Conservation (phyloP, 2,888 invertebrate genomes). For the Lithophane ornitopus region DNA sequence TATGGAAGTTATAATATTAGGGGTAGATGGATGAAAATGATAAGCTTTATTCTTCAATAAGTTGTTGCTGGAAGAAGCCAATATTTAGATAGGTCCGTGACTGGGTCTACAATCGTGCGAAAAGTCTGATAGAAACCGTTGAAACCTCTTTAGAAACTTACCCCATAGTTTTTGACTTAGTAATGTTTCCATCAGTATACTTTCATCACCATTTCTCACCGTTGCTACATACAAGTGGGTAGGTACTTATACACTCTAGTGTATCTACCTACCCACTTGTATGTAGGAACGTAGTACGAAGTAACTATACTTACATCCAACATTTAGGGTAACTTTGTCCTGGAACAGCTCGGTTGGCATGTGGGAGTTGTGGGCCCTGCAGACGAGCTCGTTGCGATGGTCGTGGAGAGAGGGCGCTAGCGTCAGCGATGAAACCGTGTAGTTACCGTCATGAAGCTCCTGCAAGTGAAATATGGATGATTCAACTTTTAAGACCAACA, state of each 20-base stretch:
- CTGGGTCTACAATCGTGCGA: not conserved
- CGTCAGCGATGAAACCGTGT: constrained; percentile 84
- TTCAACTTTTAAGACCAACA: not conserved
- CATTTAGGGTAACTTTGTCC: constrained; percentile 79
- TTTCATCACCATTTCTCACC: not conserved
- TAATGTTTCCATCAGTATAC: not conserved
- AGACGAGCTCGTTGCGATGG: constrained; percentile 75
- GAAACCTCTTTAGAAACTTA: not conserved
- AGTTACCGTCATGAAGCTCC: constrained; percentile 86
- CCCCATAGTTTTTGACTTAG: too few relatives aligned
- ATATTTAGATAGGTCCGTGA: not conserved
- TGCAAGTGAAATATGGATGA: constrained; percentile 56
- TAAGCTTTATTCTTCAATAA: too few relatives aligned
- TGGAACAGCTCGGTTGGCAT: constrained; percentile 73
- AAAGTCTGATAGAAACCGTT: not conserved
- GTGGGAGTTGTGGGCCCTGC: constrained; percentile 78
- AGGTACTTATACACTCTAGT: too few relatives aligned
- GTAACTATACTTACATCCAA: constrained; percentile 86
- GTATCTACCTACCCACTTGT: too few relatives aligned
- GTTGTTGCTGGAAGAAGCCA: too few relatives aligned
- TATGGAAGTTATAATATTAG: too few relatives aligned
- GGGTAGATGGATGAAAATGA: too few relatives aligned
- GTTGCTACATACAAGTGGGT: not conserved
- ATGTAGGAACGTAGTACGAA: too few relatives aligned
- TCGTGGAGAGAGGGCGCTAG: constrained; percentile 79